Percentiles rank a stretch among this genome's conserved stretches.
These are phyloP conservation scores for Lasioglossum villosulum DNA, from an alignment of 2,888 invertebrate species.

Conservation along the genomic window DNA sequence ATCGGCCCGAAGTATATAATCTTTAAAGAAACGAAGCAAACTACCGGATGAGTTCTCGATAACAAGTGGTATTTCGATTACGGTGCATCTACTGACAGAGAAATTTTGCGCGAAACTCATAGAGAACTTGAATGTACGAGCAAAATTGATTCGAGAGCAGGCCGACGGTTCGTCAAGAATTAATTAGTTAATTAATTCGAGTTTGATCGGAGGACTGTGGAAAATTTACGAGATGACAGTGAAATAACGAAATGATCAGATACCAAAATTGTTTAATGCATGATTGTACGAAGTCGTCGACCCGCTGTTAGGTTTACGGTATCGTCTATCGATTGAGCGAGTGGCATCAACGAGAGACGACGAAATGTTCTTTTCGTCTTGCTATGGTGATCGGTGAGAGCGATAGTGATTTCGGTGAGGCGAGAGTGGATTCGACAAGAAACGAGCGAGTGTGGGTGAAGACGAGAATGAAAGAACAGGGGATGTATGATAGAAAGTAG, in stretches of 20 bases:
- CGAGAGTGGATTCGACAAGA: constrained; percentile 12
- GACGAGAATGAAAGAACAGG: background rate
- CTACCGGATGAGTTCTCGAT: constrained; percentile 53
- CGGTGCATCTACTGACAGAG: constrained; percentile 57
- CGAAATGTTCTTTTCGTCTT: background rate
- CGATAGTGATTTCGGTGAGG: constrained; percentile 34
- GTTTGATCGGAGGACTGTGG: background rate
- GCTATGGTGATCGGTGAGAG: constrained; percentile 32
- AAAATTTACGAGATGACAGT: background rate
- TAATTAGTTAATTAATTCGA: background rate
- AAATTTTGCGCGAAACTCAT: constrained; percentile 46
- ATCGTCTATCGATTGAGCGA: constrained; percentile 63
- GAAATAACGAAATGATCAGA: no score
- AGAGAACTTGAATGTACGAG: constrained; percentile 43
- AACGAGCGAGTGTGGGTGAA: constrained; percentile 29
- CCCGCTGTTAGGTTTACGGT: constrained; percentile 21
- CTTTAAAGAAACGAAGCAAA: constrained; percentile 45
- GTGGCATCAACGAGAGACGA: constrained; percentile 45
- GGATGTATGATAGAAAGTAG: constrained; percentile 8
- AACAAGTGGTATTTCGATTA: constrained; percentile 36
- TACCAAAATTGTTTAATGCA: background rate
- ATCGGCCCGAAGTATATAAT: constrained; percentile 19
- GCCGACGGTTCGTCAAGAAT: constrained; percentile 42
- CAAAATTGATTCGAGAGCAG: constrained; percentile 32
- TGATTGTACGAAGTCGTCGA: constrained; percentile 20